These are phyloP conservation scores for Palythoa heliodiscus DNA, from an alignment of 92 coral and sea anemone genomes.

Conservation along the genomic window DNA sequence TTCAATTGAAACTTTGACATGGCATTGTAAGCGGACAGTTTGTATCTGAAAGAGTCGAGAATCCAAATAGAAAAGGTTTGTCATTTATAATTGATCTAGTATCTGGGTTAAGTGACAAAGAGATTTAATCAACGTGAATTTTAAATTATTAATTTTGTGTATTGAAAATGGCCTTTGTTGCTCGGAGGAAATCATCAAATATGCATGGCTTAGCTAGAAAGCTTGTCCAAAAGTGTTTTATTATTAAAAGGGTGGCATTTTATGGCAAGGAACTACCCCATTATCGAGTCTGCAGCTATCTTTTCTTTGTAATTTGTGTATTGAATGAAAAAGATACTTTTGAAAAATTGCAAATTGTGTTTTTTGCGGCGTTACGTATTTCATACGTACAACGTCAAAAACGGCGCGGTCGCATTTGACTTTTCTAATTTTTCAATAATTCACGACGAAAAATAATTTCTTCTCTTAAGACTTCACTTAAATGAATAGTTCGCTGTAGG, in stretches of 20 bases:
- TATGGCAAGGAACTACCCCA: constrained; percentile 74
- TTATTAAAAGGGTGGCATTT: constrained; percentile 88
- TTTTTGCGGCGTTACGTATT: background rate
- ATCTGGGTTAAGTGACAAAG: constrained; percentile 90
- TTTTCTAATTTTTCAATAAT: constrained; percentile 38
- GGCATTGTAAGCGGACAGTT: constrained; percentile 37
- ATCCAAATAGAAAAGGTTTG: constrained; percentile 59
- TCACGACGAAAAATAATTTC: constrained; percentile 37
- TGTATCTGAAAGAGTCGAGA: constrained; percentile 25
- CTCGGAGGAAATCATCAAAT: constrained; percentile 70
- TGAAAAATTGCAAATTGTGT: background rate
- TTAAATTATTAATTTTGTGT: constrained; percentile 88
- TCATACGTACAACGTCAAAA: background rate
- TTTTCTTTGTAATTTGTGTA: constrained; percentile 17
- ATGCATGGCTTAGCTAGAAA: constrained; percentile 71
- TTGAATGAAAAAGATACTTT: constrained; percentile 4
- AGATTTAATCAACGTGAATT: constrained; percentile 92
- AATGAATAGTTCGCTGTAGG: constrained; percentile 44
- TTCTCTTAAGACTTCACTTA: constrained; percentile 1
- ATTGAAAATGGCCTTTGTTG: constrained; percentile 88
- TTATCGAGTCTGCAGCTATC: constrained; percentile 15
- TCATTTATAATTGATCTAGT: constrained; percentile 64
- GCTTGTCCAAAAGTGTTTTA: constrained; percentile 60
- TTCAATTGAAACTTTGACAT: constrained; percentile 33
- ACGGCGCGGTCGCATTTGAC: background rate